Percentiles rank a stretch among this genome's conserved stretches.
phyloP scores from a whole-genome alignment of 2,888 invertebrate species.

The Melolontha melolontha region DNA sequence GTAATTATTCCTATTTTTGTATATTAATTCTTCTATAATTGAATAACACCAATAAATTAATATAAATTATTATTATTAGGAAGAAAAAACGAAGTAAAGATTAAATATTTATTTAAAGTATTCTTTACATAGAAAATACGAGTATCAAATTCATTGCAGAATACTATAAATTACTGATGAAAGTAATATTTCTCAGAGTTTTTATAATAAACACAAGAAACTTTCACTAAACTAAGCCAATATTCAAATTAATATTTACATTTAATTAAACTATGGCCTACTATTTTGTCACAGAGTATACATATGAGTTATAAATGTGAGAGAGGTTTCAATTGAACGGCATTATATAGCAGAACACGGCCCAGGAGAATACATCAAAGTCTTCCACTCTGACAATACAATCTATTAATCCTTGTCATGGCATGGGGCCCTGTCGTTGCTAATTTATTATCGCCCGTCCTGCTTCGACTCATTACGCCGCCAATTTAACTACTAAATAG shows the following conservation, averaged over 20 bases:
- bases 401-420: conserved; percentile 65
- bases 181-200: background rate
- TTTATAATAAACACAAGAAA: too few relatives aligned
- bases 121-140: too few relatives aligned
- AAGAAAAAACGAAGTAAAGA: too few relatives aligned
- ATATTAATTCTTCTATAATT: too few relatives aligned
- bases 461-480: conserved; percentile 50
- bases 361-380: conserved; percentile 63
- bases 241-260: too few relatives aligned
- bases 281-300: conserved; percentile 6
- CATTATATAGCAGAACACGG: conserved; percentile 54
- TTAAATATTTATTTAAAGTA: too few relatives aligned
- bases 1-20: too few relatives aligned
- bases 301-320: conserved; percentile 61
- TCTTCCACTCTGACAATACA: conserved; percentile 64
- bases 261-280: background rate
- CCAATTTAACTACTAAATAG: conserved; percentile 57
- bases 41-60: too few relatives aligned
- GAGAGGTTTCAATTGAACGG: conserved; percentile 62
- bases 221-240: too few relatives aligned
- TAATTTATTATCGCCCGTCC: conserved; percentile 63
- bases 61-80: too few relatives aligned
- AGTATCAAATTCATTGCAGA: too few relatives aligned
- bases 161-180: too few relatives aligned
- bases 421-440: conserved; percentile 56